Percentiles rank a stretch among this genome's conserved stretches.
These are phyloP conservation scores for Gymnobelideus leadbeateri DNA, from an alignment of 2,113 vertebrate species.

Conservation along the genomic window DNA sequence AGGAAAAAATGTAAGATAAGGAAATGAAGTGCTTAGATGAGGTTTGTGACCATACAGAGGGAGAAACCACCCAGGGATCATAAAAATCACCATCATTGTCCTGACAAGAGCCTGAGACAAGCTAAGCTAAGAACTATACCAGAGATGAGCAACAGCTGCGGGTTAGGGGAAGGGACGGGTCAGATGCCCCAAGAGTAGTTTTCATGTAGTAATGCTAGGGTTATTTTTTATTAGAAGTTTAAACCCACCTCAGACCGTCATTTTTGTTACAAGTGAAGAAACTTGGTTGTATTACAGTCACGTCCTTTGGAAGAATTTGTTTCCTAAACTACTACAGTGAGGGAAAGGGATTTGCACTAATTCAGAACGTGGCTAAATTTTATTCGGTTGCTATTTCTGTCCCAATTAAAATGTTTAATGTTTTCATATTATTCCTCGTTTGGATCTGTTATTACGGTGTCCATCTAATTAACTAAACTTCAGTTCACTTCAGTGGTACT, in stretches of 20 bases:
- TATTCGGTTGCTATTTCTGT: neutral
- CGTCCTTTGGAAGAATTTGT: neutral
- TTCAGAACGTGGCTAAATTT: neutral
- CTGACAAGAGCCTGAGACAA: neutral
- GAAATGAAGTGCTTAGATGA: neutral
- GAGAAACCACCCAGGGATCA: neutral
- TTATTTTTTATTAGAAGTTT: neutral
- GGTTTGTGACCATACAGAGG: neutral
- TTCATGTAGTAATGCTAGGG: neutral
- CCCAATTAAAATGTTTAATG: slow-evolving; percentile 3
- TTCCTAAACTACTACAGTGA: neutral
- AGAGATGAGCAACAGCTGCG: neutral
- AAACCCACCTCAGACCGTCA: neutral
- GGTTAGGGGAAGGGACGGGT: neutral
- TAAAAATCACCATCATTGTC: neutral
- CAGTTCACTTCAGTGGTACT: neutral
- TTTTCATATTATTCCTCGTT: neutral
- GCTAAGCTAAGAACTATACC: neutral
- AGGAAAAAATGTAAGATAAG: neutral
- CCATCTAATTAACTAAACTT: neutral
- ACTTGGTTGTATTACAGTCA: neutral
- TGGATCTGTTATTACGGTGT: neutral
- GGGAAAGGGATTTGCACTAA: neutral
- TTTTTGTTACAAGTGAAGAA: neutral
- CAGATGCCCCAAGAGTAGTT: neutral